Base-by-base conservation (phyloP, 2,888 invertebrate species). In the Xestobium rufovillosum region DNA sequence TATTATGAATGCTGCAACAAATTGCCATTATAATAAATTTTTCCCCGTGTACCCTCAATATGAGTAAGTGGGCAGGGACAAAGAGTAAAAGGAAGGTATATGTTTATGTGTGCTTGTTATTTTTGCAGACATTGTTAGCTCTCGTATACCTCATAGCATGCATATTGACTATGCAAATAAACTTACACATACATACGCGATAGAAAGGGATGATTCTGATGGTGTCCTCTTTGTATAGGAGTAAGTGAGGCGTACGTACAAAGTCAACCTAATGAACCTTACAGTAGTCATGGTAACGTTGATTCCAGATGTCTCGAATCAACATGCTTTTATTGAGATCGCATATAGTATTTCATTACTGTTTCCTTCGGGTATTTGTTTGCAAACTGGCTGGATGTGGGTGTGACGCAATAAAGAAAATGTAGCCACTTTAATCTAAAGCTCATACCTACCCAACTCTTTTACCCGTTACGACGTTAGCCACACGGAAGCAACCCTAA, bases 271-370 rank as follows among this genome's bases (percentile, higher is more conserved):
- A 52, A 53, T 53, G 52, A 52, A 52, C 52, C 52, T 51, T 42
- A 40, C 36, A 41, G 53, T 53, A 45, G 45, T 47, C 51, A 50
- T 51, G 51, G 50, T 46, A 46, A 55, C 51, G 47, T 45, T 47
- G 49, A 51, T 48, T 48, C 49, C 49, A 45, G 49, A 51, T 51
- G 50, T 53, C 49, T 52, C 49, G 49, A 53, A 53, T 51, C 52
- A 51, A 51, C 52, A 52, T 51, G 49, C 48, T 51, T 48, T 52
- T 52, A 53, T 53, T 52, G 55, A 53, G 49, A 53, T 52, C 50
- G 52, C 52, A 55, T 55, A 55, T 53, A 53, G 52, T 53, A 49
- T 52, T 53, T 55, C 49, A 51, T 52, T 55, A 52, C 45, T 31
- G 42, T 39, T 48, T 47, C 37, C 45, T 42, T 38, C 32, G 30